Evolutionary conservation across 2,113 vertebrate species (phyloP), one percentile per base, ranked within the genome.

Genomic region (Sander lucioperca): DNA sequence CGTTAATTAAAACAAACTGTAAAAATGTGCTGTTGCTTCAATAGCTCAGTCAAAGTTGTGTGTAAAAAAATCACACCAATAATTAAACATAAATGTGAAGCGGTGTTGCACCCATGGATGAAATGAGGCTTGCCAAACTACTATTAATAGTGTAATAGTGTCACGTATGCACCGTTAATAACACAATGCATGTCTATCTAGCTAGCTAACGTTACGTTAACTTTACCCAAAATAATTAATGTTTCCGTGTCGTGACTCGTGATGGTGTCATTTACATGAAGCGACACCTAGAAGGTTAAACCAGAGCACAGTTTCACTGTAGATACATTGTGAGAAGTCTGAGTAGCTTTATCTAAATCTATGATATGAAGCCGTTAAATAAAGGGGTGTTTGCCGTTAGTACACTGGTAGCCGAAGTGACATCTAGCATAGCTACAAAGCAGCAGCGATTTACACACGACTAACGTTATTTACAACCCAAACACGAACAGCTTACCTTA

Each of bases 401-500:
- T 3, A 18, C 36, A 45, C 19, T 16, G 6, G 13, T 0, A 43
- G 25, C 19, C 0, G 10, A n/a, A 51, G 33, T 78, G 15, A 53
- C 62, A 59, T 18, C 62, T 89, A 79, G 39, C 64, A 79, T 56
- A 43, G 15, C 23, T 12, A 47, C 9, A 62, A 54, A 43, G 12
- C 2, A 16, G 61, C 30, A 3, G 8, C 2, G 2, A 53, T 50
- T 33, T 43, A 1, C 27, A 62, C 18, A 57, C 12, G 18, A 78
- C 21, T 19, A 33, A 63, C 36, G 36, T 50, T 43, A 43, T 43
- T 43, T 4, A 67, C 21, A 53, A n/a, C 3, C 2, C 54, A 77
- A 21, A 16, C 1, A 3, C 33, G 0, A 15, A 0, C 5, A 30
- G 14, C 88, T 89, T 79, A 94, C 93, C 91, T 83, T 50, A 10